Conservation (phyloP, 2,888 invertebrate genomes). For the Lepidochrysops patricia region DNA sequence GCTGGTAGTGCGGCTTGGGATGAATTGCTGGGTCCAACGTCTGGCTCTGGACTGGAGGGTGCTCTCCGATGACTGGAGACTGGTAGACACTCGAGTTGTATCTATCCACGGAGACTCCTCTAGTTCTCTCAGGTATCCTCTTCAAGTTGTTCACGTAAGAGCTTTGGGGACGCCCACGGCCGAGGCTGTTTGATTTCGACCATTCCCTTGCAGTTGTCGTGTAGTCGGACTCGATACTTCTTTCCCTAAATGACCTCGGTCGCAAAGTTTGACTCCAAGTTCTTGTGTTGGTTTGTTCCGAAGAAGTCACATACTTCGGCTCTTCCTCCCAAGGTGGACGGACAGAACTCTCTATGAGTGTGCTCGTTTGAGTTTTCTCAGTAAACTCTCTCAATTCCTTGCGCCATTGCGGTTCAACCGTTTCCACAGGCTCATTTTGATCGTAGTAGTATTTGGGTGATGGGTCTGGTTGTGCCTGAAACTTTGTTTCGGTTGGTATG, state of each 20-base stretch:
- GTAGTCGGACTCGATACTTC: constrained; percentile 62
- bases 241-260: constrained; percentile 61
- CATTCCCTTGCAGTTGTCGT: constrained; percentile 54
- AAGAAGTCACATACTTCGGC: constrained; percentile 42
- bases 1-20: constrained; percentile 39
- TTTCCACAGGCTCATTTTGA: constrained; percentile 53
- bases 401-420: constrained; percentile 64
- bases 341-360: constrained; percentile 39
- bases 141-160: constrained; percentile 42
- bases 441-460: constrained; percentile 66
- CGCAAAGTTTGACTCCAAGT: constrained; percentile 67
- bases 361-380: constrained; percentile 54
- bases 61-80: constrained; percentile 50
- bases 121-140: constrained; percentile 45
- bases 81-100: constrained; percentile 63
- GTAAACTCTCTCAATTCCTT: constrained; percentile 66
- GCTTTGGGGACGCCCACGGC: constrained; percentile 58
- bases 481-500: constrained; percentile 56
- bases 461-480: constrained; percentile 59
- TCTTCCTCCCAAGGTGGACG: constrained; percentile 64
- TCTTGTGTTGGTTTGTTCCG: constrained; percentile 49
- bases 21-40: constrained; percentile 56
- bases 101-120: constrained; percentile 65
- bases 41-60: constrained; percentile 64
- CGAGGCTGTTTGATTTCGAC: constrained; percentile 58